phyloP scores from a whole-genome alignment of 2,113 vertebrate species.

The Callorhinus ursinus region DNA sequence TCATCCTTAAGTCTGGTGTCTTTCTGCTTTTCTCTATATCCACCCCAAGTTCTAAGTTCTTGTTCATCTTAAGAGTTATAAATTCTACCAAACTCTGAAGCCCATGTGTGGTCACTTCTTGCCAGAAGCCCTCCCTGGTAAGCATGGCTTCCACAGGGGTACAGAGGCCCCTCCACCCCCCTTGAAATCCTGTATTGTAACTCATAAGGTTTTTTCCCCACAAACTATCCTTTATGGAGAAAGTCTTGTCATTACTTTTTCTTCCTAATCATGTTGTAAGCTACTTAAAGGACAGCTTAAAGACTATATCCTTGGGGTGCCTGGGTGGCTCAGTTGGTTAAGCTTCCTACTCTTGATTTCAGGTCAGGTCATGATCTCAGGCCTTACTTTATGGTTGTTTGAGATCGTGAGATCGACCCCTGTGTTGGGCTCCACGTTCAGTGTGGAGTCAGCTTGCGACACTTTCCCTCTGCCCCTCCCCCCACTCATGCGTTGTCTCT shows the following conservation, averaged over 20 bases:
- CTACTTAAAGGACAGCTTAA: neutral
- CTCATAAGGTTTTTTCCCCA: neutral
- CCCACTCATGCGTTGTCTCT: neutral
- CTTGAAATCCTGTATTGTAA: neutral
- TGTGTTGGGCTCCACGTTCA: neutral
- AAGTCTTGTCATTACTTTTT: neutral
- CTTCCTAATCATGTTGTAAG: neutral
- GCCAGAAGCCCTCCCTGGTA: neutral
- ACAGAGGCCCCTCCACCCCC: neutral
- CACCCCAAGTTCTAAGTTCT: neutral
- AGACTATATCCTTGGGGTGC: neutral
- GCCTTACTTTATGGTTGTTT: too few species aligned
- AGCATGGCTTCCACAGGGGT: neutral
- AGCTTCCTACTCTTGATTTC: neutral
- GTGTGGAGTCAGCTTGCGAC: neutral
- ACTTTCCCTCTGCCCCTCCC: neutral
- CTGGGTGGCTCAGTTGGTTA: neutral
- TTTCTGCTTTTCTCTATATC: neutral
- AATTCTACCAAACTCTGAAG: neutral
- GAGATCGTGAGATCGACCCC: neutral
- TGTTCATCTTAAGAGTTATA: neutral
- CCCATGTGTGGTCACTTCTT: neutral
- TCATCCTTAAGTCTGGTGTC: neutral
- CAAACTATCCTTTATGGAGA: neutral
- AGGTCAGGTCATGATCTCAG: neutral